These are phyloP conservation scores for Aspidiotus rigidus DNA, from an alignment of 2,888 invertebrate genomes.

Conservation along the genomic window DNA sequence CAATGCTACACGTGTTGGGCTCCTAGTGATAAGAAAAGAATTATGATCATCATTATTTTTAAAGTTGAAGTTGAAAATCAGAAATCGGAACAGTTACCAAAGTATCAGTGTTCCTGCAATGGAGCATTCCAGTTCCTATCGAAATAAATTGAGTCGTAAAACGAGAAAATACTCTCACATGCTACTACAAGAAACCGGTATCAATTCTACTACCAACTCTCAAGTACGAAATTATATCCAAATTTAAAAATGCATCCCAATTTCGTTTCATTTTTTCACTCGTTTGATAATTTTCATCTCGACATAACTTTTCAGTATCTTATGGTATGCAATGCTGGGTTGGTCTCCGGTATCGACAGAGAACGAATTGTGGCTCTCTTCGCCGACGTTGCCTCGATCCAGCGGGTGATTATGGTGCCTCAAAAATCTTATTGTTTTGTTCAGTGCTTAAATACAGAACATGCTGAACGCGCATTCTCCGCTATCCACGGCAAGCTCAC, in stretches of 20 bases:
- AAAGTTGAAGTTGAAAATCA: too few relatives aligned
- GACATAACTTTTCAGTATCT: constrained; percentile 51
- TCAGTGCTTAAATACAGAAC: constrained; percentile 48
- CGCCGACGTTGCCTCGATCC: constrained; percentile 48
- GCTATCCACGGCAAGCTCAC: constrained; percentile 51
- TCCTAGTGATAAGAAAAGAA: too few relatives aligned
- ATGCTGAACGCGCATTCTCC: constrained; percentile 52
- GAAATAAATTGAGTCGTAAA: constrained; percentile 15
- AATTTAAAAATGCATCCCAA: background rate
- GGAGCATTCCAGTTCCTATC: constrained; percentile 5
- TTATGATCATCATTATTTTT: too few relatives aligned
- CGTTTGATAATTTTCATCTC: background rate
- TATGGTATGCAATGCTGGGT: constrained; percentile 75
- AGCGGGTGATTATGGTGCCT: constrained; percentile 59
- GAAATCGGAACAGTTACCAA: too few relatives aligned
- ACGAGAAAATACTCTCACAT: constrained; percentile 20
- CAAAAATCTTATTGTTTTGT: constrained; percentile 76
- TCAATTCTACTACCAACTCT: constrained; percentile 1
- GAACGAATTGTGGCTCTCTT: constrained; percentile 53
- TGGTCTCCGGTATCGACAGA: constrained; percentile 67
- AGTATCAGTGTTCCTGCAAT: background rate
- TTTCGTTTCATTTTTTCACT: background rate
- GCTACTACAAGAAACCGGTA: constrained; percentile 23
- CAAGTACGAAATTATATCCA: constrained; percentile 3
- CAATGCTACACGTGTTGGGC: too few relatives aligned